Base-by-base conservation (phyloP, 2,797 vertebrate species). In the Antennarius maculatus region DNA sequence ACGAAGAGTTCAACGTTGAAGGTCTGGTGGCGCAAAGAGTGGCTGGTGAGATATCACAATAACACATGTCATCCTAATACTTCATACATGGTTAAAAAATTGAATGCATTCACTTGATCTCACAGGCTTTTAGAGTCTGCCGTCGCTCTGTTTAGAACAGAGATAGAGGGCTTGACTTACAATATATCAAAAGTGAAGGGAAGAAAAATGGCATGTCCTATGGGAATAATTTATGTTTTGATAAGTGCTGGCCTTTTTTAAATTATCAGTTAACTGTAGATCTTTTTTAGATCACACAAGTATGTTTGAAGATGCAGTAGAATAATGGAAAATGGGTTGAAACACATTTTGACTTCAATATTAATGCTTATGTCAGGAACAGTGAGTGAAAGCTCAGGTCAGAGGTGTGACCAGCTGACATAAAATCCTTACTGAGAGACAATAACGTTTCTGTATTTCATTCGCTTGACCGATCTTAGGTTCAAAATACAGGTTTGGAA, bases 11-110 rank as follows among this genome's bases (percentile, higher is more conserved):
- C 90, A 96, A 94, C 57, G 88, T 98, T 70, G 96, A 97, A 80
- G 98, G 98, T 49, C 92, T 99, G 77, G 98, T 99, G 78, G 97
- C 97, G 66, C 96, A 99, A 59, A 93, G 98, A 73, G 94, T 99
- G 59, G 98, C 98, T 91, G 98, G 98, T 99, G 96, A 94, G 84
- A 63, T 23, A 17, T 7, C 17, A 57, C 1, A 61, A 52, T 18
- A 11, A 49, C 4, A 42, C 54, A 11, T 50, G 68, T 57, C 15
- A 49, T 65, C 9, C 7, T 62, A 1, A 47, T 17, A 48, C 6
- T 3, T 18, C 15, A 13, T 39, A 15, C 41, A n/a, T 39, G 7
- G 12, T 28, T 13, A 15, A 3, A 2, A 50, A 49, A 28, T 1
- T 6, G 31, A 34, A 34, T 34, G 31, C 8, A 34, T 34, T 34